These are phyloP conservation scores for Oligia latruncula DNA, from an alignment of 2,888 invertebrate genomes.

Conservation along the genomic window DNA sequence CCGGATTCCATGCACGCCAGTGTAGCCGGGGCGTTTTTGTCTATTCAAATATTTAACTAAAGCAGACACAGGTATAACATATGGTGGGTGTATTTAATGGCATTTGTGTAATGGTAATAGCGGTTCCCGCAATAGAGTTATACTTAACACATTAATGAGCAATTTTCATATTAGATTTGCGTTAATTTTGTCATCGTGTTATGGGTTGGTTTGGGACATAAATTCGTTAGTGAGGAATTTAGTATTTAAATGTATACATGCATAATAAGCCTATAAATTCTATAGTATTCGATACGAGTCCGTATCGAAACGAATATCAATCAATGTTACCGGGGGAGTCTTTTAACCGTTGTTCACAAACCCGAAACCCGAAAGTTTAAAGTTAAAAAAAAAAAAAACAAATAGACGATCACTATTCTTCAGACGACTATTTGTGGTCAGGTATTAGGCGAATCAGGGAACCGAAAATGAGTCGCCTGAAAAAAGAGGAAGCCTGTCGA, in stretches of 20 bases:
- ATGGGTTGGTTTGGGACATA: not conserved
- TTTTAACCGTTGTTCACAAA: too few species aligned
- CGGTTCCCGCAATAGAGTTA: conserved; percentile 28
- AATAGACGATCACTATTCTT: too few species aligned
- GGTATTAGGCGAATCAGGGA: too few species aligned
- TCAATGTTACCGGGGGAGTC: too few species aligned
- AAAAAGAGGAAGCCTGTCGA: too few species aligned
- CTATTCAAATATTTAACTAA: conserved; percentile 65
- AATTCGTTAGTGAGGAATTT: not conserved
- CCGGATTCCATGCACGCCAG: conserved; percentile 51
- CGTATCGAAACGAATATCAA: too few species aligned
- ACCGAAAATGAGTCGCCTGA: too few species aligned
- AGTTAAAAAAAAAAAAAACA: too few species aligned
- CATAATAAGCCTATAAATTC: not conserved
- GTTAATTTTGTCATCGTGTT: conserved; percentile 25
- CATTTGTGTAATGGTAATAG: conserved; percentile 47
- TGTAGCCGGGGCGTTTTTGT: conserved; percentile 46
- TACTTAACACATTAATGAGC: conserved; percentile 43
- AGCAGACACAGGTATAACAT: conserved; percentile 36
- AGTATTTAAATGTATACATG: not conserved
- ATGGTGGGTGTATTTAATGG: conserved; percentile 22
- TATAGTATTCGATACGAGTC: too few species aligned
- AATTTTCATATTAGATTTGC: conserved; percentile 44
- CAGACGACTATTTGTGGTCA: too few species aligned
- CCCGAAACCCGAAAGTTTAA: too few species aligned